Evolutionary conservation across 2,888 invertebrate genomes (phyloP), one percentile per base, ranked within the genome.

Genomic region (Xestia rhomboidea): DNA sequence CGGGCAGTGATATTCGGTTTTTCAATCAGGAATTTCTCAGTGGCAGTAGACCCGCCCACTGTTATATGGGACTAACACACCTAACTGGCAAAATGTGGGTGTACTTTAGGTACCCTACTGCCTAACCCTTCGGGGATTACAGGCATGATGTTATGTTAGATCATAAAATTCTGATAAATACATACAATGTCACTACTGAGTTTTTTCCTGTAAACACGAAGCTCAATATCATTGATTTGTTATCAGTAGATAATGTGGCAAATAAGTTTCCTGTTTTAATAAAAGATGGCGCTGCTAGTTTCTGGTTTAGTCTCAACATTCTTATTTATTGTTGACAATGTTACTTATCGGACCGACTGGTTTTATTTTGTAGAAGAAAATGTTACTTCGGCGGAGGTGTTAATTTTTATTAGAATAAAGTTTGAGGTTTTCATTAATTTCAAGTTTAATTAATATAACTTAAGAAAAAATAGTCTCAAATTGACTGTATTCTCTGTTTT

Each of bases 271-370:
- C 5, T 21, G 44, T 30, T 63, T 24, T 5, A 21, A 21, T 68
- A 64, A 51, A 1, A 84, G 85, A 84, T 84, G 83, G 81, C 85
- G 60, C 34, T 81, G 34, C 44, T 51, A 18, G 77, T 67, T 49
- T 15, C 34, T 34, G 2, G 30, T 24, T 77, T 13, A 1, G 18
- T 0, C 6, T 0, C 18, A 27, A 24, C 13, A 30, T 38, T 27
- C 18, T 66, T 41, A n/a, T 30, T 41, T 62, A 34, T 11, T 34
- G n/a, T 41, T 51, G 21, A 41, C 15, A 2, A 34, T n/a, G 13
- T n/a, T 5, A n/a, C 8, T 18, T 30, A 49, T 15, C 38, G 21
- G 15, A 41, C 13, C 69, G 30, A 54, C 11, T 51, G 38, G 30
- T 68, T 13, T 27, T 11, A 27, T 21, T 51, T 54, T 30, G 30